phyloP scores from a whole-genome alignment of 2,888 invertebrate species.

The Pycnomerus fuliginosus region DNA sequence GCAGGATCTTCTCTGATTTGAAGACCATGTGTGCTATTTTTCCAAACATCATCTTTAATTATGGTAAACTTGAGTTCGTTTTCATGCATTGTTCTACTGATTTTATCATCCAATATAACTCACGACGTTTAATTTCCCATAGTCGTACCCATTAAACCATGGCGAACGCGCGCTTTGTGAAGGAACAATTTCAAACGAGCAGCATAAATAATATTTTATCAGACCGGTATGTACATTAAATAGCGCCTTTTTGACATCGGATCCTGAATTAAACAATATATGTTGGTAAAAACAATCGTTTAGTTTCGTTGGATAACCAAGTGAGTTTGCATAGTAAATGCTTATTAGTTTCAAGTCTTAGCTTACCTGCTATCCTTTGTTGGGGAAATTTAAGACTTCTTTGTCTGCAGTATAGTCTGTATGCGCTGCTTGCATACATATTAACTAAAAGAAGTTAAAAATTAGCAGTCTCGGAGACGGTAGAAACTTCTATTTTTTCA shows the following conservation, averaged over 20 bases:
- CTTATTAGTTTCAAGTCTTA: conserved; percentile 37
- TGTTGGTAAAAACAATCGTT: conserved; percentile 31
- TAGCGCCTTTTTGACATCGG: conserved; percentile 2
- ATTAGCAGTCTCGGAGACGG: too few species aligned
- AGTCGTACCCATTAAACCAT: conserved; percentile 34
- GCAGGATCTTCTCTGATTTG: too few species aligned
- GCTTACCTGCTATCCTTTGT: conserved; percentile 36
- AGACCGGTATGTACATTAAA: conserved; percentile 2
- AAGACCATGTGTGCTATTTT: too few species aligned
- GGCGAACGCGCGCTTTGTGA: conserved; percentile 19
- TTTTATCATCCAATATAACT: conserved; percentile 36
- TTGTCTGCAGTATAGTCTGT: too few species aligned
- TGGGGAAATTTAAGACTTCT: conserved; percentile 38
- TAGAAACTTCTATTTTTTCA: too few species aligned
- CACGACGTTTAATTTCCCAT: conserved; percentile 39
- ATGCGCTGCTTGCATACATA: too few species aligned
- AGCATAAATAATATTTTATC: conserved; percentile 20
- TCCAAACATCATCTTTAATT: conserved; percentile 26
- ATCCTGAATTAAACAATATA: conserved; percentile 21
- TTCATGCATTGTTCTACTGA: conserved; percentile 36
- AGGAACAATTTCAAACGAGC: conserved; percentile 17
- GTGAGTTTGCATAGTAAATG: conserved; percentile 32
- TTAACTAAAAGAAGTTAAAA: too few species aligned
- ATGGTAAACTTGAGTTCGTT: conserved; percentile 32
- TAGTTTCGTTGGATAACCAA: conserved; percentile 27